Conservation (phyloP, 2,797 vertebrate genomes). For the Odontamblyopus rebecca region DNA sequence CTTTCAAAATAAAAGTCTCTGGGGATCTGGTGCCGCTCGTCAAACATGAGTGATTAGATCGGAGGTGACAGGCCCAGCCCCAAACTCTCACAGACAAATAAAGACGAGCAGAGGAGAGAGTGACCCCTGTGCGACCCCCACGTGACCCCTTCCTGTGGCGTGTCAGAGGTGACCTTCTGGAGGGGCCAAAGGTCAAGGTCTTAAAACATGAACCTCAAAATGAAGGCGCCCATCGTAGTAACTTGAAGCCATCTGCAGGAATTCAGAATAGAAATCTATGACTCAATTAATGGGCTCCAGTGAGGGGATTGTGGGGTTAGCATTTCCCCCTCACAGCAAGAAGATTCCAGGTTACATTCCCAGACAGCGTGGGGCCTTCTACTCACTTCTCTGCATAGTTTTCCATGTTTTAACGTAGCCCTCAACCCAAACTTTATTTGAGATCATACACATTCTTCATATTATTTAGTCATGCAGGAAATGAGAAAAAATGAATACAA, state of each 20-base stretch:
- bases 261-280: slow-evolving; percentile 19
- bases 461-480: no score
- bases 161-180: slow-evolving; percentile 72
- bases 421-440: no score
- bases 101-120: slow-evolving; percentile 61
- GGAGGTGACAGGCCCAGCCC: slow-evolving; percentile 57
- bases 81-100: slow-evolving; percentile 46
- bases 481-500: no score
- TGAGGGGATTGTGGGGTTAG: background rate
- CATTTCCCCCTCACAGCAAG: background rate
- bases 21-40: slow-evolving; percentile 36
- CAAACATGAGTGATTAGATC: slow-evolving; percentile 60
- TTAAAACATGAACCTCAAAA: slow-evolving; percentile 65
- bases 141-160: slow-evolving; percentile 40
- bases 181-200: slow-evolving; percentile 66
- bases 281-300: slow-evolving; percentile 2
- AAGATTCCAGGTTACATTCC: background rate
- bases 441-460: no score
- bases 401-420: background rate
- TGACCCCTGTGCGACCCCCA: slow-evolving; percentile 57
- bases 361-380: background rate
- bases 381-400: background rate
- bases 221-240: slow-evolving; percentile 31
- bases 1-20: slow-evolving; percentile 41
- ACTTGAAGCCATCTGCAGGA: slow-evolving; percentile 66